Percentiles rank a stretch among this genome's conserved stretches.
Conservation (phyloP, 2,797 vertebrate genomes). For the Eulemur albifrons region DNA sequence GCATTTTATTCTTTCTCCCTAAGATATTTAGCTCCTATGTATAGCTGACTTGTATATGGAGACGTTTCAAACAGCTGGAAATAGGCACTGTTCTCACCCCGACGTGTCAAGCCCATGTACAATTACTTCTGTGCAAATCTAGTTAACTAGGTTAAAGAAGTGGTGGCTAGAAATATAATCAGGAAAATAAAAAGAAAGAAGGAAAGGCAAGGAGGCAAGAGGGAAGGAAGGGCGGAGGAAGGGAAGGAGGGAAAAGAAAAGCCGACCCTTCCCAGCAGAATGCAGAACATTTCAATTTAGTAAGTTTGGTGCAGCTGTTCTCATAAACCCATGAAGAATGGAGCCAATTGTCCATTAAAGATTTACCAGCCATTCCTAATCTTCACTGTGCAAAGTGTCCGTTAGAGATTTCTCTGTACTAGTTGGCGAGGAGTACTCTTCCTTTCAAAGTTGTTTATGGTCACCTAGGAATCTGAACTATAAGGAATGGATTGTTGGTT, state of each 20-base stretch:
- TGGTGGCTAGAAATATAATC: background rate
- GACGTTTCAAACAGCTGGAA: background rate
- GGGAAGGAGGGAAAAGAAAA: background rate
- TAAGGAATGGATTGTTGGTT: slow-evolving; percentile 49
- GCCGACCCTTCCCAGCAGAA: background rate
- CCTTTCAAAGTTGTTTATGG: slow-evolving; percentile 54
- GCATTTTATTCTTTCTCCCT: background rate
- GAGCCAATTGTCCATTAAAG: slow-evolving; percentile 35
- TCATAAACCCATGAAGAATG: slow-evolving; percentile 50
- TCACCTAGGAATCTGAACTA: slow-evolving; percentile 35
- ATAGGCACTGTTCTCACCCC: background rate
- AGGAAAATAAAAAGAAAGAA: background rate
- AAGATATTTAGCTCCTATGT: background rate
- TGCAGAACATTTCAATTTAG: slow-evolving; percentile 8
- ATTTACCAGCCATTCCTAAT: slow-evolving; percentile 46
- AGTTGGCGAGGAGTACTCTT: background rate
- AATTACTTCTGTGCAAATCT: slow-evolving; percentile 23
- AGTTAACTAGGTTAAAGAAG: background rate
- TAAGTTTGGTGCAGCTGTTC: slow-evolving; percentile 44
- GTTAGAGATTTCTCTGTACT: background rate
- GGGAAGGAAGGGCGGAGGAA: too few species aligned
- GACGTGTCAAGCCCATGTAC: background rate
- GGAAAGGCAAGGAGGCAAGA: background rate
- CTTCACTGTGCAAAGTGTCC: slow-evolving; percentile 13
- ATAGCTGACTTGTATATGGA: background rate